Base-by-base conservation (phyloP, 2,113 vertebrate species). In the Aix galericulata region DNA sequence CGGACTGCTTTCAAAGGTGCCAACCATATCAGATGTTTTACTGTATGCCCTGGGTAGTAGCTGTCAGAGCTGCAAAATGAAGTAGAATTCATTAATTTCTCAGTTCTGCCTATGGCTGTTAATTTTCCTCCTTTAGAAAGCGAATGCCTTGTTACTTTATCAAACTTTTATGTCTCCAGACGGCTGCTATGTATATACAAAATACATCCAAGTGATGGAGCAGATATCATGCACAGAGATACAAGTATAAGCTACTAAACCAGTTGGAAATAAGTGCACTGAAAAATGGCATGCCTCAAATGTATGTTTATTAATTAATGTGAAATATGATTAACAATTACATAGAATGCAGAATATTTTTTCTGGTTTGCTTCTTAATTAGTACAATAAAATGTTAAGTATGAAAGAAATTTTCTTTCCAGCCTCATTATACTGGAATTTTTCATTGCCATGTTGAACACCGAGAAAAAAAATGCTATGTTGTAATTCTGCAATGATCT, bases 401-500 rank as follows among this genome's bases (percentile, higher is more conserved):
- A 55, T 69, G 73, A 85, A 82, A 92, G 17, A 93, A 91, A 85
- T 83, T 78, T 66, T 62, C 22, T 8, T 88, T 74, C 73, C 32
- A 78, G 40, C 29, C 68, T 80, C 75, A 60, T 73, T 86, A 62
- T 53, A 34, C 48, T 92, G 93, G 94, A 96, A 97, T 92, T 94
- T 97, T 96, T 94, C 94, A 89, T 86, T 92, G 71, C 42, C 1
- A 2, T 69, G 69, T 67, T 82, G 44, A 86, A 38, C 73, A 36
- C 36, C 8, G 25, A 58, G 52, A 20, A 46, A 16, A 44, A 81
- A 80, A 63, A 77, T 59, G 17, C 86, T 52, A 2, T 44, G 64
- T 62, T 91, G 82, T 75, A 94, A 85, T 90, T 94, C 94, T 66
- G 67, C 82, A 74, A 84, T 95, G 76, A 94, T 95, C 94, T 91